Evolutionary conservation across 2,113 vertebrate genomes (phyloP).

Genomic region (Lates calcarifer): DNA sequence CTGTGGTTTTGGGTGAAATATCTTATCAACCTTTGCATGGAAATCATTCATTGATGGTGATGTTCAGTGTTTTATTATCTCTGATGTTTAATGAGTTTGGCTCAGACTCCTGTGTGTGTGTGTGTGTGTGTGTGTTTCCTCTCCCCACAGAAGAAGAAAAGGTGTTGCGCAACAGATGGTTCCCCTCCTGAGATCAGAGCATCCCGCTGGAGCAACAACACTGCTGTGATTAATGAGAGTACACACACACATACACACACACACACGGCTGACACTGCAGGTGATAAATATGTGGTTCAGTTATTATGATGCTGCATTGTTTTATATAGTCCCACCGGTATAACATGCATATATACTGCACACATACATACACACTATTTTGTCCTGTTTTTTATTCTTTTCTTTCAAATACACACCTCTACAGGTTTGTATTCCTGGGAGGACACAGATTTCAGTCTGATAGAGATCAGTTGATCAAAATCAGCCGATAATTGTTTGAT

Average conservation of each 20-base stretch:
- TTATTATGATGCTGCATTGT: constrained; percentile 71
- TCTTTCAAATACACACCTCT: neutral
- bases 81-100: neutral
- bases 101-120: neutral
- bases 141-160: constrained; percentile 49
- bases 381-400: neutral
- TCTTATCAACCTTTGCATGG: no score
- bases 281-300: constrained; percentile 69
- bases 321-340: constrained; percentile 62
- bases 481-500: neutral
- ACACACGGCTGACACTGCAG: constrained; percentile 35
- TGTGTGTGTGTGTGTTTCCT: constrained; percentile 5
- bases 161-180: constrained; percentile 61
- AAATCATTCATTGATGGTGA: neutral
- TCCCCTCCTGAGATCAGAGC: constrained; percentile 47
- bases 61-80: constrained; percentile 13
- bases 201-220: constrained; percentile 42
- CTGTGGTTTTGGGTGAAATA: no score
- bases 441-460: neutral
- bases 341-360: constrained; percentile 41
- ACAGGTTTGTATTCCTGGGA: constrained; percentile 16
- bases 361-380: constrained; percentile 6
- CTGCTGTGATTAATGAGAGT: constrained; percentile 69
- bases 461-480: constrained; percentile 3
- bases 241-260: constrained; percentile 9